A percentile compares a stretch with the other conserved stretches of the same genome.
Evolutionary conservation across 2,888 invertebrate species (phyloP).

Genomic region (Sclerodermus sp.): DNA sequence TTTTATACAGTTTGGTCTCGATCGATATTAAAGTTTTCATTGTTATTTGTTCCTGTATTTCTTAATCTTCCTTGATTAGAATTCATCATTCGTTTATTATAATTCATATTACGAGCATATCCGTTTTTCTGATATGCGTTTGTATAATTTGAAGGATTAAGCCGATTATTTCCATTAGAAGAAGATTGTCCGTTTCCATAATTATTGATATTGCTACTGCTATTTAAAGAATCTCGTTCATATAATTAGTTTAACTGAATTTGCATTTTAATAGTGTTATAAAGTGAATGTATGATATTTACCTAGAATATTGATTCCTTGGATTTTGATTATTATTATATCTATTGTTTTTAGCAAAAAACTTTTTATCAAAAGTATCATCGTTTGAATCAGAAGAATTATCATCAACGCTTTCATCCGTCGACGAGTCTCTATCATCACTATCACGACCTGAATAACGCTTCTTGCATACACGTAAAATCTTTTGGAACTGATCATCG

Average conservation of each 20-base stretch:
- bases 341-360: conserved; percentile 23
- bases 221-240: too few species aligned
- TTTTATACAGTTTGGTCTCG: conserved; percentile 26
- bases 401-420: conserved; percentile 34
- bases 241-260: not conserved
- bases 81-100: conserved; percentile 5
- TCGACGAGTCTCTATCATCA: conserved; percentile 42
- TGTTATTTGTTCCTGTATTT: conserved; percentile 9
- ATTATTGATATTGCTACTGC: conserved; percentile 7
- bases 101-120: conserved; percentile 3
- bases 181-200: conserved; percentile 10
- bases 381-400: conserved; percentile 37
- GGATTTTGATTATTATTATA: conserved; percentile 11
- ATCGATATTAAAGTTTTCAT: conserved; percentile 11
- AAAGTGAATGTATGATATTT: conserved; percentile 9
- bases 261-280: not conserved
- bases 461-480: conserved; percentile 63
- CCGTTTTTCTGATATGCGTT: conserved; percentile 9
- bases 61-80: conserved; percentile 9
- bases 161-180: conserved; percentile 8
- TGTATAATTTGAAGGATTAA: conserved; percentile 8
- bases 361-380: conserved; percentile 39
- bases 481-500: conserved; percentile 63
- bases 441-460: conserved; percentile 34
- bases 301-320: conserved; percentile 16